Evolutionary conservation across 2,113 vertebrate species (phyloP).

Genomic region (Microcebus jonahi): DNA sequence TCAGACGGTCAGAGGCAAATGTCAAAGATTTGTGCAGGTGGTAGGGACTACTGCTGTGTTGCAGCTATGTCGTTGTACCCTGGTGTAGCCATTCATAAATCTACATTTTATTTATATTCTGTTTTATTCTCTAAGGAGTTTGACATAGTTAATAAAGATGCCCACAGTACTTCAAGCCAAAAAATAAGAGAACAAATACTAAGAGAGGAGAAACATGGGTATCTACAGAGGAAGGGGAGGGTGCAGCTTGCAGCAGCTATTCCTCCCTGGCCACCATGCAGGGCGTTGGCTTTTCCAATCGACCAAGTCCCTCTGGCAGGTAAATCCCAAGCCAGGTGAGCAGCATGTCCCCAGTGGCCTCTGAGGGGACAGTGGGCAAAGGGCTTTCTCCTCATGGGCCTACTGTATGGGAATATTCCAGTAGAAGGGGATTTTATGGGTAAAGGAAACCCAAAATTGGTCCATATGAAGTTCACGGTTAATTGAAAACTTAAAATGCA

Average conservation of each 20-base stretch:
- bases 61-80: too few species aligned
- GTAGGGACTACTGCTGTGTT: not conserved
- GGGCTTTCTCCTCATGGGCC: not conserved
- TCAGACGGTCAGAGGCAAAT: not conserved
- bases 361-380: not conserved
- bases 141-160: not conserved
- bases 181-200: not conserved
- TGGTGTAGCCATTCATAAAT: not conserved
- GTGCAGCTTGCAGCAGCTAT: fast-evolving
- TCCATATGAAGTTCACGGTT: not conserved
- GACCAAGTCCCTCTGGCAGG: not conserved
- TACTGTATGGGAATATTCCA: not conserved
- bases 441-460: not conserved
- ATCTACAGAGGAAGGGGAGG: not conserved
- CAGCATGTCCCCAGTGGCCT: not conserved
- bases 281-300: not conserved
- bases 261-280: not conserved
- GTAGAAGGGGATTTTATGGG: too few species aligned
- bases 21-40: not conserved
- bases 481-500: not conserved
- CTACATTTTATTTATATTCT: not conserved
- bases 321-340: not conserved
- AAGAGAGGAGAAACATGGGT: not conserved
- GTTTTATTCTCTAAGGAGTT: not conserved
- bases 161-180: not conserved